These are phyloP conservation scores for Scrobipalpa atriplicella DNA, from an alignment of 2,888 invertebrate species.

Conservation along the genomic window DNA sequence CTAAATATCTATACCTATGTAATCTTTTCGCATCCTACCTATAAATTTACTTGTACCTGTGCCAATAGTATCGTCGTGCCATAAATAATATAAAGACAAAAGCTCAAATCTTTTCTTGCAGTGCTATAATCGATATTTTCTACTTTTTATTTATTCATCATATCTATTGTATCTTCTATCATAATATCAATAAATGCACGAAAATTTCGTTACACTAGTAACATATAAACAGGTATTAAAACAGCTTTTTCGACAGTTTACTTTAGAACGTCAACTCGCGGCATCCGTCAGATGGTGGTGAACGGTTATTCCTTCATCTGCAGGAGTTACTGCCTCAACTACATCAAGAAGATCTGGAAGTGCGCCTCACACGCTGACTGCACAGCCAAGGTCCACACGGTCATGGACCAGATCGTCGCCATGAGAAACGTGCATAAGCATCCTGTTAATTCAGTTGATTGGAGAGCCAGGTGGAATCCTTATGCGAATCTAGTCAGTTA, in stretches of 20 bases:
- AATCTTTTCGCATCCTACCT: too few species aligned
- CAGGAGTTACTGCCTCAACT: constrained; percentile 58
- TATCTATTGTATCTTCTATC: too few species aligned
- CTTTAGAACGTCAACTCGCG: constrained; percentile 61
- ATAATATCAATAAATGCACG: too few species aligned
- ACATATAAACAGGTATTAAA: neutral
- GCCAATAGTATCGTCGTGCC: too few species aligned
- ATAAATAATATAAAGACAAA: too few species aligned
- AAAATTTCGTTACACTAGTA: too few species aligned
- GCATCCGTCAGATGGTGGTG: constrained; percentile 59
- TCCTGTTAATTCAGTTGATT: constrained; percentile 31
- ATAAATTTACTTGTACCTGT: too few species aligned
- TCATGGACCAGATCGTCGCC: constrained; percentile 55
- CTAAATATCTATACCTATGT: too few species aligned
- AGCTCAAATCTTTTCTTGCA: too few species aligned
- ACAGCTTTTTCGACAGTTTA: constrained; percentile 54
- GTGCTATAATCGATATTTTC: too few species aligned
- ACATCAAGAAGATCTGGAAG: constrained; percentile 65
- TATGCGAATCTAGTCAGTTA: neutral
- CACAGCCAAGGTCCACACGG: constrained; percentile 63
- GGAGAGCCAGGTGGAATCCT: neutral
- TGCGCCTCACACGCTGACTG: constrained; percentile 62
- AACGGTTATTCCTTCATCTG: constrained; percentile 64
- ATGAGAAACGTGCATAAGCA: constrained; percentile 59
- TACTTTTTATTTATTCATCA: too few species aligned